phyloP scores from a whole-genome alignment of 92 coral and sea anemone species.

The Galaxea fascicularis region DNA sequence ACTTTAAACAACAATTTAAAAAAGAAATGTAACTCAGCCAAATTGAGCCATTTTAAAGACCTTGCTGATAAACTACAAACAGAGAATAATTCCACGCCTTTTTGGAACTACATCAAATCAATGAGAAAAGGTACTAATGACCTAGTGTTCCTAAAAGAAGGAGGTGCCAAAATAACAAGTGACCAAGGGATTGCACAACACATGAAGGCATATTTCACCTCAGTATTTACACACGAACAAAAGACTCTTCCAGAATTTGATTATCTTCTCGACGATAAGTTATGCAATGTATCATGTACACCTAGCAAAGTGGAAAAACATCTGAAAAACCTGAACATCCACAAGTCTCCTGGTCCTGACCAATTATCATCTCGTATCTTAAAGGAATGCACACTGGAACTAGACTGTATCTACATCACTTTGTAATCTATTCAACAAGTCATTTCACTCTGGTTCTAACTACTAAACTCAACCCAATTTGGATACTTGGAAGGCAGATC shows the following conservation, averaged over 20 bases:
- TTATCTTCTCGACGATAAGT: conserved; percentile 37
- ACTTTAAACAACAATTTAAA: conserved; percentile 24
- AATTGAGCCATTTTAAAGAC: conserved; percentile 39
- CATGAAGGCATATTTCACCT: conserved; percentile 43
- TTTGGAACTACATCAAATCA: conserved; percentile 63
- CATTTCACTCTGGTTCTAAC: conserved; percentile 34
- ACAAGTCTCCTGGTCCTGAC: conserved; percentile 64
- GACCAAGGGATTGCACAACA: conserved; percentile 55
- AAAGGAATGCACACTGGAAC: conserved; percentile 39
- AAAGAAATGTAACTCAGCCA: conserved; percentile 52
- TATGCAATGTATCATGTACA: conserved; percentile 51
- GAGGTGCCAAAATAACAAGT: conserved; percentile 26
- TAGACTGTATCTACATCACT: conserved; percentile 45
- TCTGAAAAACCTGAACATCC: conserved; percentile 28
- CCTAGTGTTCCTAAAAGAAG: conserved; percentile 46
- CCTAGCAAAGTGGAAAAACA: conserved; percentile 58
- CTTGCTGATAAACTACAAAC: conserved; percentile 39
- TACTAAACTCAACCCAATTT: conserved; percentile 28
- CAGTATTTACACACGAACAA: conserved; percentile 49
- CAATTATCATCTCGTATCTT: conserved; percentile 40
- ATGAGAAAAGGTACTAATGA: conserved; percentile 51
- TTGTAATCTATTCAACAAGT: conserved; percentile 37
- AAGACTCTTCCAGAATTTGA: conserved; percentile 34
- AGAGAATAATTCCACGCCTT: conserved; percentile 58
- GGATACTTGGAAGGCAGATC: conserved; percentile 29